These are phyloP conservation scores for Drosophila diplacantha DNA, from an alignment of 2,888 invertebrate genomes.

Conservation along the genomic window DNA sequence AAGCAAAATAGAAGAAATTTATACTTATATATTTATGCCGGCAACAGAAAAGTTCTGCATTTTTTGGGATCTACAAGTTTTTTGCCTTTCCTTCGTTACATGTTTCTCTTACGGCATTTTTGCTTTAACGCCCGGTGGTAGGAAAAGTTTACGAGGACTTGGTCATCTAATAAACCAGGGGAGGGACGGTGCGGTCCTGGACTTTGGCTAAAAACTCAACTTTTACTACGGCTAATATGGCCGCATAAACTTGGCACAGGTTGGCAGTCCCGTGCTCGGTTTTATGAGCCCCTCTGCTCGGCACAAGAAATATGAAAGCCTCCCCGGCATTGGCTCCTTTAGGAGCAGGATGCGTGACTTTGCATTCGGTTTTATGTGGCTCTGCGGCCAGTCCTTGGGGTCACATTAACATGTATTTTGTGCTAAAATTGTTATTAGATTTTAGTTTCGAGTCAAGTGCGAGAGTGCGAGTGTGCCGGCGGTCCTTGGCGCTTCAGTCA, in stretches of 20 bases:
- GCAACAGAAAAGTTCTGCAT: constrained; percentile 35
- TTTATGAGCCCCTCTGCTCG: constrained; percentile 33
- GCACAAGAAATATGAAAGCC: constrained; percentile 42
- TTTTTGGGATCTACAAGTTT: constrained; percentile 48
- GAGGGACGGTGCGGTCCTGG: constrained; percentile 46
- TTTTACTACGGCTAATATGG: constrained; percentile 68
- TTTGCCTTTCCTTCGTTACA: constrained; percentile 45
- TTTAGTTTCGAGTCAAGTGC: constrained; percentile 72
- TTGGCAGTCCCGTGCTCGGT: constrained; percentile 41
- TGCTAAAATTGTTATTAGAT: constrained; percentile 74
- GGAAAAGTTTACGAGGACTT: constrained; percentile 60
- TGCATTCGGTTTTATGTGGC: constrained; percentile 49
- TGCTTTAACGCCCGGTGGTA: constrained; percentile 64
- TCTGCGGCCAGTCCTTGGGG: constrained; percentile 53
- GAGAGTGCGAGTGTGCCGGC: constrained; percentile 28
- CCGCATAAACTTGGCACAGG: constrained; percentile 65
- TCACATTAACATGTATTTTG: constrained; percentile 72
- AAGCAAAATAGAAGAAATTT: constrained; percentile 49
- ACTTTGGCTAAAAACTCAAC: constrained; percentile 56
- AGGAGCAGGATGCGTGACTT: constrained; percentile 54
- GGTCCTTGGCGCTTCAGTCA: constrained; percentile 34
- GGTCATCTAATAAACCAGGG: constrained; percentile 66
- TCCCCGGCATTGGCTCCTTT: constrained; percentile 15
- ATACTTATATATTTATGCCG: constrained; percentile 45
- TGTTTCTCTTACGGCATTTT: constrained; percentile 40